A percentile compares a stretch with the other conserved stretches of the same genome.
Evolutionary conservation across 2,888 invertebrate species (phyloP).

Genomic region (Lypha dubia): DNA sequence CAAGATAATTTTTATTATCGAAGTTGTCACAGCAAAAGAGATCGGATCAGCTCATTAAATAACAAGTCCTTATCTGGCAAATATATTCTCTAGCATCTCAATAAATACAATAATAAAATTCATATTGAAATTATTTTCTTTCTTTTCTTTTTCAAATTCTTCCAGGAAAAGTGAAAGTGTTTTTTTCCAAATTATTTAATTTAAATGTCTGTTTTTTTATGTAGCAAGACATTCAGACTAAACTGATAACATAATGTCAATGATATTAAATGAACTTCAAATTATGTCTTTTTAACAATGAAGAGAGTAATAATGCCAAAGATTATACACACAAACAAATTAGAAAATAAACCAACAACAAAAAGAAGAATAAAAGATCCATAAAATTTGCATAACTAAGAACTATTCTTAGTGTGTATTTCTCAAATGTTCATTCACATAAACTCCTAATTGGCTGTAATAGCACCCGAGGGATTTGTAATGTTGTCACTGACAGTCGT

Average conservation of each 20-base stretch:
- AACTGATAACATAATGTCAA: conserved; percentile 30
- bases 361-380: too few relatives aligned
- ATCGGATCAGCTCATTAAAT: too few relatives aligned
- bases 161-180: background rate
- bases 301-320: conserved; percentile 47
- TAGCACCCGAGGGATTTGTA: conserved; percentile 82
- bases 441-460: conserved; percentile 83
- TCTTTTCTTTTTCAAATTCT: background rate
- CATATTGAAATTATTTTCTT: too few relatives aligned
- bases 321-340: background rate
- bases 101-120: too few relatives aligned
- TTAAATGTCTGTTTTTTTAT: too few relatives aligned
- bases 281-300: conserved; percentile 52
- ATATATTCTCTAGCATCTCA: too few relatives aligned
- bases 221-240: too few relatives aligned
- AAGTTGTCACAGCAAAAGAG: too few relatives aligned
- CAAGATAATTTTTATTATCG: too few relatives aligned
- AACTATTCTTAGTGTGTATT: too few relatives aligned
- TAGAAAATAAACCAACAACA: conserved; percentile 32
- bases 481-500: conserved; percentile 77
- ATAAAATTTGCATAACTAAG: conserved; percentile 81
- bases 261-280: conserved; percentile 60
- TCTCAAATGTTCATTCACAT: conserved; percentile 65
- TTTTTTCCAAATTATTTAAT: background rate
- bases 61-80: too few relatives aligned